phyloP scores from a whole-genome alignment of 2,113 vertebrate genomes.

The Vombatus ursinus region DNA sequence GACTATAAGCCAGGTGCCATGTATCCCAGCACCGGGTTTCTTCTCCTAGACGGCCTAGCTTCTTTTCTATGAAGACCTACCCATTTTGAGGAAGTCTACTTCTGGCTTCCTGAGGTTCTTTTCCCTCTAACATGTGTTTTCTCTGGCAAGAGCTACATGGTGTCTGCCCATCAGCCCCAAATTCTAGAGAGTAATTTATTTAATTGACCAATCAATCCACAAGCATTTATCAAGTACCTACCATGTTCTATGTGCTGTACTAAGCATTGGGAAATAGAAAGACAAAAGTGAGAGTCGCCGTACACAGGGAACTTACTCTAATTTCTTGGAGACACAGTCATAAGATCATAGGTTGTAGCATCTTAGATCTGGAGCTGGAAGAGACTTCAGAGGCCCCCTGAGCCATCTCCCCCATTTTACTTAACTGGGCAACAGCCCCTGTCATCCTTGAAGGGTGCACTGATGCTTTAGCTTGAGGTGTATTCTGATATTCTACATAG shows the following conservation, averaged over 20 bases:
- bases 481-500: not conserved
- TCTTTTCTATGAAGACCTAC: not conserved
- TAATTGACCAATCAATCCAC: not conserved
- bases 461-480: not conserved
- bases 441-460: not conserved
- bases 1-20: not conserved
- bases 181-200: not conserved
- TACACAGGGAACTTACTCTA: not conserved
- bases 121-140: not conserved
- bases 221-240: not conserved
- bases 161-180: not conserved
- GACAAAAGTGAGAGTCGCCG: not conserved
- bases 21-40: not conserved
- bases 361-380: not conserved
- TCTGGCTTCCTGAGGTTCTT: not conserved
- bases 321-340: not conserved
- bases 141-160: not conserved
- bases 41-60: not conserved
- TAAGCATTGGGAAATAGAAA: not conserved
- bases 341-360: not conserved
- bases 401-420: not conserved
- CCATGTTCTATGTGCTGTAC: not conserved
- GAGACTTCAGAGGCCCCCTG: not conserved
- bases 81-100: not conserved
- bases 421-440: not conserved